A percentile compares a stretch with the other conserved stretches of the same genome.
These are phyloP conservation scores for Ariopsis seemanni DNA, from an alignment of 2,113 vertebrate species.

Conservation along the genomic window DNA sequence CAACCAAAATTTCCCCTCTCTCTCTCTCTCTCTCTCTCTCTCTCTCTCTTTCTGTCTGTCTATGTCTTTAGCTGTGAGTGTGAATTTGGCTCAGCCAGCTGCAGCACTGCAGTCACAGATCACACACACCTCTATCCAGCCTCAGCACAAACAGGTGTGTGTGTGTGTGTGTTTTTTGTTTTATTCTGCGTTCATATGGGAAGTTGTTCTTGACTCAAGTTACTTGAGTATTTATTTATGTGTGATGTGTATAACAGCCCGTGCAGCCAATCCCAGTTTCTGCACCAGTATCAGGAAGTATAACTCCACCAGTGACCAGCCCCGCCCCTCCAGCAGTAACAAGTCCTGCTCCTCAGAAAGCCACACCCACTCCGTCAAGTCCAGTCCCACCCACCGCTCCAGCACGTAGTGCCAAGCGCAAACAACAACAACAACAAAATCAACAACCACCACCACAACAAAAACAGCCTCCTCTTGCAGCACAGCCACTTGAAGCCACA, in stretches of 20 bases:
- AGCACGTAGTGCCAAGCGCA: conserved; percentile 67
- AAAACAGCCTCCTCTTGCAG: conserved; percentile 18
- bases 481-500: conserved; percentile 45
- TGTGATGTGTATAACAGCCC: conserved; percentile 43
- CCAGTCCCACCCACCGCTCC: conserved; percentile 73
- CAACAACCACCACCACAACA: conserved; percentile 2
- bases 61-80: conserved; percentile 65
- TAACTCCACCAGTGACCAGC: conserved; percentile 51
- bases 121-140: conserved; percentile 61
- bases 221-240: not conserved
- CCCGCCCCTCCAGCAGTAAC: conserved; percentile 50
- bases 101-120: conserved; percentile 76
- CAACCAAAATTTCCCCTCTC: conserved; percentile 24
- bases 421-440: conserved; percentile 33
- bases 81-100: conserved; percentile 72
- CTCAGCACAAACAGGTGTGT: conserved; percentile 68
- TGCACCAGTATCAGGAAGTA: conserved; percentile 38
- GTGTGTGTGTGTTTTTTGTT: conserved; percentile 13
- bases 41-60: conserved; percentile 32
- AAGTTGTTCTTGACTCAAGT: not conserved
- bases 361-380: conserved; percentile 62
- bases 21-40: too few relatives aligned
- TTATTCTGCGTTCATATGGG: not conserved
- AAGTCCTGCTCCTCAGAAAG: conserved; percentile 61
- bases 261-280: conserved; percentile 53